Evolutionary conservation across 2,113 vertebrate species (phyloP), one percentile per base, ranked within the genome.

Genomic region (Buteo buteo): DNA sequence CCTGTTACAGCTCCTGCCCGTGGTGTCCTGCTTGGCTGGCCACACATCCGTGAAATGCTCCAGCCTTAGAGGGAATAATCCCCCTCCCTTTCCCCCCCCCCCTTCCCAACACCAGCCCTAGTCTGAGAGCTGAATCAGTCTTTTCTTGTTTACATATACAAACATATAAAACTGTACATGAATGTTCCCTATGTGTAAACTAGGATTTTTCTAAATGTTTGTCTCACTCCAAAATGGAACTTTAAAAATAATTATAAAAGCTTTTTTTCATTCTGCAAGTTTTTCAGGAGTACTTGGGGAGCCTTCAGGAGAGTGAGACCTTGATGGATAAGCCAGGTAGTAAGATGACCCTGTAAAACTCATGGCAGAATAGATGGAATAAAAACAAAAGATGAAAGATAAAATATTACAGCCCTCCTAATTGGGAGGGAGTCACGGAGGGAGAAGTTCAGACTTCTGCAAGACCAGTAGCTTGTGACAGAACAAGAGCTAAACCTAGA

Each of bases 1-100:
- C 54, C 40, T 67, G 28, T 62, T 49, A 10, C 10, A 69, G 59
- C 24, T 83, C 20, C 54, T 29, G 3, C 1, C 0, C 1, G 0
- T 58, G 36, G 47, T 49, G 55, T 45, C 47, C 24, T 64, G 36
- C 54, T 42, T 71, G 71, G 32, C 72, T 82, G 71, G 40, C 34
- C 26, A 26, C 57, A 14, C 16, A 34, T 42, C 20, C 3, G 3
- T 31, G 19, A 91, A 78, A 61, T 72, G n/a, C n/a, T 91, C 14
- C 71, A 50, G 31, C 40, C 66, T 55, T 62, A 24, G 38, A 77
- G 24, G 42, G 82, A 67, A n/a, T 67, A 83, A 67, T n/a, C 11
- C 26, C 18, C 18, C 3, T 11, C 6, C 13, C 6, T 16, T 10
- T 6, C 13, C 12, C 29, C 36, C 36, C 36, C 36, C 36, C 36